Percentiles rank a stretch among this genome's conserved stretches.
These are phyloP conservation scores for Ichneumoninae sp. DNA, from an alignment of 2,888 invertebrate genomes.

Conservation along the genomic window DNA sequence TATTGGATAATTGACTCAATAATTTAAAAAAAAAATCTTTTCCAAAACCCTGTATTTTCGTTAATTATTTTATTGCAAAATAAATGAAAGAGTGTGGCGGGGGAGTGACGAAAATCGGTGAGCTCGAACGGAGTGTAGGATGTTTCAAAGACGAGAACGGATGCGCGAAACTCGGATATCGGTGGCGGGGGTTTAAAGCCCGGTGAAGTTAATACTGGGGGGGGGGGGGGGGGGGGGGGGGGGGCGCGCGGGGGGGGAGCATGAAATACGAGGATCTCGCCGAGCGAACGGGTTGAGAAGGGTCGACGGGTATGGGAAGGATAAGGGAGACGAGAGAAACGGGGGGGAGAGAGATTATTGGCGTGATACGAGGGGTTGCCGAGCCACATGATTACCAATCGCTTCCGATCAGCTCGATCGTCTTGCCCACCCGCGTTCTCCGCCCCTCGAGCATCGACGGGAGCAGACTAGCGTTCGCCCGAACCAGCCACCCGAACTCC, in stretches of 20 bases:
- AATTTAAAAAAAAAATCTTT: too few species aligned
- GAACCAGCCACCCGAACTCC: constrained; percentile 29
- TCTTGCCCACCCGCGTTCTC: constrained; percentile 65
- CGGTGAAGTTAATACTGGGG: constrained; percentile 59
- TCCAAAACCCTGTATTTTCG: too few species aligned
- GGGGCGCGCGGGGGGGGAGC: too few species aligned
- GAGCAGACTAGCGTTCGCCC: constrained; percentile 31
- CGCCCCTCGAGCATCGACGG: constrained; percentile 40
- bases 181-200: constrained; percentile 32
- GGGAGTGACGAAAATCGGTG: neutral
- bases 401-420: constrained; percentile 72
- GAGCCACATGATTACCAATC: constrained; percentile 74
- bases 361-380: constrained; percentile 71
- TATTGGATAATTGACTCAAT: too few species aligned
- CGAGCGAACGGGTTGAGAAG: constrained; percentile 52
- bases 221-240: constrained; percentile 13
- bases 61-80: too few species aligned
- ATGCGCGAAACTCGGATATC: constrained; percentile 34
- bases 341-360: constrained; percentile 69
- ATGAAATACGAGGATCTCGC: constrained; percentile 71
- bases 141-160: constrained; percentile 20
- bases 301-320: constrained; percentile 38
- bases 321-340: constrained; percentile 25
- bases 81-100: neutral
- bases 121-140: neutral